Evolutionary conservation across 2,797 vertebrate genomes (phyloP).

Genomic region (Hirundo rustica): DNA sequence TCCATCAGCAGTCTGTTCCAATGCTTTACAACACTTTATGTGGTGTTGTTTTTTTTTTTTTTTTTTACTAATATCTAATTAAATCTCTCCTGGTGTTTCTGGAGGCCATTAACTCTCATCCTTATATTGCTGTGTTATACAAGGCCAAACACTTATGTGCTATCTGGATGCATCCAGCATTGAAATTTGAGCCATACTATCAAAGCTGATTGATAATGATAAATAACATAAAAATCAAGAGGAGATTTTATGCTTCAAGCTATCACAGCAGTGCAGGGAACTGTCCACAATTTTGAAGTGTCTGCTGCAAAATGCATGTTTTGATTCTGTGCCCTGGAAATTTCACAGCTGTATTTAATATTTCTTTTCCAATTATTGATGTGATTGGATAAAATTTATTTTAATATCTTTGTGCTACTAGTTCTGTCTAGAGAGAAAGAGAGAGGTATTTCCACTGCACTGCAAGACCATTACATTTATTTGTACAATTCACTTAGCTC

Average conservation of each 20-base stretch:
- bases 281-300: background rate
- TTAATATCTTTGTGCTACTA: constrained; percentile 16
- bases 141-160: background rate
- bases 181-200: background rate
- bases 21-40: background rate
- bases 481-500: constrained; percentile 62
- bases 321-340: background rate
- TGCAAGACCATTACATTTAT: constrained; percentile 37
- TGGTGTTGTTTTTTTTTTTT: background rate
- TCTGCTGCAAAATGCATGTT: constrained; percentile 1
- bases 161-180: background rate
- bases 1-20: background rate
- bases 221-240: background rate
- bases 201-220: background rate
- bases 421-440: background rate
- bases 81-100: background rate
- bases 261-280: background rate
- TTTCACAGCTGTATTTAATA: background rate
- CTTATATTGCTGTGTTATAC: background rate
- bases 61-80: background rate
- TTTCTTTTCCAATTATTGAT: constrained; percentile 37
- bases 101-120: background rate
- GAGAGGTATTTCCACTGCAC: constrained; percentile 2
- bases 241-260: background rate
- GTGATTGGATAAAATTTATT: constrained; percentile 38